These are phyloP conservation scores for Macrotis lagotis DNA, from an alignment of 2,113 vertebrate species.

Conservation along the genomic window DNA sequence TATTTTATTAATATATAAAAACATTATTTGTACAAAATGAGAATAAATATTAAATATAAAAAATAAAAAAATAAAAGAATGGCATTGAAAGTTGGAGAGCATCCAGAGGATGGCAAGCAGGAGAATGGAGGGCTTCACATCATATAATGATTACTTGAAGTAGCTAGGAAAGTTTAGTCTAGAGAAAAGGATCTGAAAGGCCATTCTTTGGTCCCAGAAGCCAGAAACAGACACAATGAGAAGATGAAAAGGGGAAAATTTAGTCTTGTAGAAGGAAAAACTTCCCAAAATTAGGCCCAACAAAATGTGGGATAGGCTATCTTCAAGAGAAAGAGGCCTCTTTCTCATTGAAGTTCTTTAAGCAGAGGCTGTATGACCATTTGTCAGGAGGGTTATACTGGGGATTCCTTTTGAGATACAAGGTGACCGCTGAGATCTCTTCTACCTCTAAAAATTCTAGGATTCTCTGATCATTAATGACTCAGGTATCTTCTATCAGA, in stretches of 20 bases:
- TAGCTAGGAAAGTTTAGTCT: background rate
- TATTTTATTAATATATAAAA: no score
- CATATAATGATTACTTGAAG: background rate
- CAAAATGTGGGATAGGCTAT: background rate
- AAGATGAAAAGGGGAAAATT: background rate
- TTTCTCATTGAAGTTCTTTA: background rate
- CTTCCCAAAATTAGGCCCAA: background rate
- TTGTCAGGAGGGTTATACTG: background rate
- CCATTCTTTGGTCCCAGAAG: background rate
- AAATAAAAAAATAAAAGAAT: no score
- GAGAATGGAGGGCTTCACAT: background rate
- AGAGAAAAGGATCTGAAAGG: background rate
- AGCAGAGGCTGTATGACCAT: background rate
- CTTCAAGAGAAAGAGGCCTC: background rate
- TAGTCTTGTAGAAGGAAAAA: background rate
- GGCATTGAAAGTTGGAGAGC: background rate
- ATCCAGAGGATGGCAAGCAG: background rate
- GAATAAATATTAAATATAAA: no score
- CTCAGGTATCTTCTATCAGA: conserved; percentile 17
- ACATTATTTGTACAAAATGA: no score
- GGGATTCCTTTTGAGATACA: background rate
- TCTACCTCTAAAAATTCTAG: background rate
- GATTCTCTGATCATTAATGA: background rate
- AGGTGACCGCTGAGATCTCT: background rate
- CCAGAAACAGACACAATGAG: background rate